phyloP scores from a whole-genome alignment of 2,888 invertebrate genomes.

The Agrotis segetum region DNA sequence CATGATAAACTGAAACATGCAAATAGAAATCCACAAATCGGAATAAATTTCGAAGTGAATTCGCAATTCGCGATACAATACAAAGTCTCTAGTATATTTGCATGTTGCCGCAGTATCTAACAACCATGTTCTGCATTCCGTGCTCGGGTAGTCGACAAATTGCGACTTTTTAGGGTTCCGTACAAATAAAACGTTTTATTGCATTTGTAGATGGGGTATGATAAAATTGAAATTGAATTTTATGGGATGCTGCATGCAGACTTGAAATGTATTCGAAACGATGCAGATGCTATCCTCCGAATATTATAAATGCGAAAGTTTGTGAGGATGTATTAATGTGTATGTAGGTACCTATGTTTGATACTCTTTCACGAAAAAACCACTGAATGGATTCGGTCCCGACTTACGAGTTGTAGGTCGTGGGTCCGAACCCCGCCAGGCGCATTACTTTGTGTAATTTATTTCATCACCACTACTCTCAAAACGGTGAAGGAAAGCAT shows the following conservation, averaged over 20 bases:
- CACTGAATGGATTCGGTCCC: no score
- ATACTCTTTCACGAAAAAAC: no score
- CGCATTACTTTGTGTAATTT: no score
- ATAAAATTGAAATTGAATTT: constrained; percentile 1
- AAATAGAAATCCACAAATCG: constrained; percentile 6
- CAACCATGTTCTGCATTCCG: constrained; percentile 40
- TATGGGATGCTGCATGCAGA: neutral
- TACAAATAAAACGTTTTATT: neutral
- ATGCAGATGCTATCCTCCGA: no score
- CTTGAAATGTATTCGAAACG: no score
- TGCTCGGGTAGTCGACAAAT: constrained; percentile 42
- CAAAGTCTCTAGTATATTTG: constrained; percentile 27
- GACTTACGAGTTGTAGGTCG: no score
- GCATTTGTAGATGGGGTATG: neutral
- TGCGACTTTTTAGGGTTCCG: constrained; percentile 24
- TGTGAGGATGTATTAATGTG: no score
- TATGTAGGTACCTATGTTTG: no score
- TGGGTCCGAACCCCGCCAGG: no score
- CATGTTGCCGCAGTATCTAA: constrained; percentile 20
- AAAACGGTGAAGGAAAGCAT: no score
- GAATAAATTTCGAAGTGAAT: constrained; percentile 18
- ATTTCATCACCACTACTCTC: no score
- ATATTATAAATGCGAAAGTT: no score
- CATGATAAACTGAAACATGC: neutral
- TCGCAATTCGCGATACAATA: constrained; percentile 18